A percentile compares a stretch with the other conserved stretches of the same genome.
phyloP scores from a whole-genome alignment of 2,888 invertebrate genomes.

The Oscheius sp. region DNA sequence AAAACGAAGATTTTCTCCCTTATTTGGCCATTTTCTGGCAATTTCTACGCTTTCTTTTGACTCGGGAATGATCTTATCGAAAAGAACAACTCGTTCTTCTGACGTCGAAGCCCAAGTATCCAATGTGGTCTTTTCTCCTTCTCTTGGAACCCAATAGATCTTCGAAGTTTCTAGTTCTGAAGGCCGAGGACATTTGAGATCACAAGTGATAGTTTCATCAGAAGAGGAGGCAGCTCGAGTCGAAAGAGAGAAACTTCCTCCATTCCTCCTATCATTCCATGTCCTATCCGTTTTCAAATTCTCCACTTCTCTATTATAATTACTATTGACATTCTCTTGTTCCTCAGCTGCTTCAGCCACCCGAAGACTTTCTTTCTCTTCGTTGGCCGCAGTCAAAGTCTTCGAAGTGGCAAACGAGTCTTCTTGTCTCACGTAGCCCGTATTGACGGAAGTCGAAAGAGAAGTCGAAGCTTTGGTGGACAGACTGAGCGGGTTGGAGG shows the following conservation, averaged over 20 bases:
- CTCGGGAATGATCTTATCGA: slow-evolving; percentile 33
- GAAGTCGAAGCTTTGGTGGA: slow-evolving; percentile 32
- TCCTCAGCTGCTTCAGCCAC: slow-evolving; percentile 47
- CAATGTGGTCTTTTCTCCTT: slow-evolving; percentile 21
- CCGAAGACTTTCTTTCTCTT: slow-evolving; percentile 36
- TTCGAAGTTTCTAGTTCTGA: slow-evolving; percentile 42
- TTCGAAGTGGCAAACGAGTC: slow-evolving; percentile 30
- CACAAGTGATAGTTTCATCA: slow-evolving; percentile 27
- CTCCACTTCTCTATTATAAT: slow-evolving; percentile 45
- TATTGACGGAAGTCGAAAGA: slow-evolving; percentile 33
- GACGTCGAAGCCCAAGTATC: slow-evolving; percentile 32
- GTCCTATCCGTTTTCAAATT: slow-evolving; percentile 33
- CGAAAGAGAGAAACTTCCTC: slow-evolving; percentile 42
- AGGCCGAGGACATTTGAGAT: slow-evolving; percentile 44
- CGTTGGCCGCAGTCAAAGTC: slow-evolving; percentile 39
- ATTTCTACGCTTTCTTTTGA: slow-evolving; percentile 31
- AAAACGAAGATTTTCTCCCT: slow-evolving; percentile 36
- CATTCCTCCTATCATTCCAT: slow-evolving; percentile 48
- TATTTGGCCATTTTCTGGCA: slow-evolving; percentile 43
- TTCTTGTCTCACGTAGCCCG: slow-evolving; percentile 34
- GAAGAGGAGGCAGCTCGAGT: slow-evolving; percentile 41
- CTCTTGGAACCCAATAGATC: slow-evolving; percentile 43
- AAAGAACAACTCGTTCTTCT: slow-evolving; percentile 21
- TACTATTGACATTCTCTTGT: slow-evolving; percentile 58
- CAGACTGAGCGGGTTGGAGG: slow-evolving; percentile 31